Evolutionary conservation across 2,113 vertebrate species (phyloP).

Genomic region (Perccottus glenii): DNA sequence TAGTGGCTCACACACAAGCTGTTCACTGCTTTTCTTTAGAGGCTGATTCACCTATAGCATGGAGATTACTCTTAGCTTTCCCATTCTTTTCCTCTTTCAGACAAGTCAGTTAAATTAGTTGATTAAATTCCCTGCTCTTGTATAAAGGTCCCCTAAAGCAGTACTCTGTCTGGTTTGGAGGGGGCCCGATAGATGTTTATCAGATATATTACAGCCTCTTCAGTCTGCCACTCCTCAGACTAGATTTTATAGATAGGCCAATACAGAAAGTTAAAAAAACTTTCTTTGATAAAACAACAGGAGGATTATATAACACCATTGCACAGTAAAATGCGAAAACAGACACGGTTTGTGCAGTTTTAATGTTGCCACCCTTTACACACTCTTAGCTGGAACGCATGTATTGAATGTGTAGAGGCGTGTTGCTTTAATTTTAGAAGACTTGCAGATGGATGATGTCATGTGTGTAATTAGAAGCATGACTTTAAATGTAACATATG

Average conservation of each 20-base stretch:
- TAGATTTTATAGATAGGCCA: neutral
- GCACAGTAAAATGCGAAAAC: neutral
- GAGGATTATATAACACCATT: no score
- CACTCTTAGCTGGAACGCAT: no score
- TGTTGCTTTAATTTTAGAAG: neutral
- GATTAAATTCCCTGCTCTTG: slow-evolving; percentile 10
- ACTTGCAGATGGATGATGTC: neutral
- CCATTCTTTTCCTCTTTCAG: slow-evolving; percentile 7
- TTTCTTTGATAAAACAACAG: no score
- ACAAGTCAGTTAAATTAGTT: slow-evolving; percentile 14
- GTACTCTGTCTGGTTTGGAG: neutral
- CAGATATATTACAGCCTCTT: neutral
- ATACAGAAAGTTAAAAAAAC: neutral
- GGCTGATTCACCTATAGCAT: slow-evolving; percentile 38
- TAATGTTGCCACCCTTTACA: no score
- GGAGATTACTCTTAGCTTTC: neutral
- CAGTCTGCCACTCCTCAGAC: neutral
- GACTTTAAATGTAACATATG: neutral
- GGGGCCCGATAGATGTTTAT: neutral
- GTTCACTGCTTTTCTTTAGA: slow-evolving; percentile 46
- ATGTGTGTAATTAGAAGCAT: slow-evolving; percentile 7
- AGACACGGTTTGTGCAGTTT: no score
- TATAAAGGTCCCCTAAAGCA: slow-evolving; percentile 14
- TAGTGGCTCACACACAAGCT: slow-evolving; percentile 63
- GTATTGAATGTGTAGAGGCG: neutral